Evolutionary conservation across 2,113 vertebrate species (phyloP), one percentile per base, ranked within the genome.

Genomic region (Sigmodon hispidus): DNA sequence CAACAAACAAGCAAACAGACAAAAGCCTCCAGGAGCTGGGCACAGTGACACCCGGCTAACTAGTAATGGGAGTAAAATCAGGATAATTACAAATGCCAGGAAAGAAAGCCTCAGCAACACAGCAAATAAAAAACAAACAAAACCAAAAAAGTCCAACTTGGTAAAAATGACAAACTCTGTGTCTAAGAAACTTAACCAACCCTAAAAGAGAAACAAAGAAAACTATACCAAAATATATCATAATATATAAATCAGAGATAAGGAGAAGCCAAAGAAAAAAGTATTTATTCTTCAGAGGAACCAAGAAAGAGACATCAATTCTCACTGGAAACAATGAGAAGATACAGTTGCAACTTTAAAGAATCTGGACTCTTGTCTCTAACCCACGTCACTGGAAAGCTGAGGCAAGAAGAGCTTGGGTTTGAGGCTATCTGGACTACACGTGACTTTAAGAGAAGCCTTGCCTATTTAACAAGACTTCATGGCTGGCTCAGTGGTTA

Each of bases 191-290:
- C 34, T 69, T 43, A 84, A 75, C 13, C 52, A 96, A 94, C 22
- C 89, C 72, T 11, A 88, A 95, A 80, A 70, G 40, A 4, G 4
- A 81, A n/a, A 80, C 45, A 57, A n/a, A n/a, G n/a, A 97, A 91
- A 92, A 90, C n/a, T 90, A 6, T 7, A 16, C 22, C 34, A 89
- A 95, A 67, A 73, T 36, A 93, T 12, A 88, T 31, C 50, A 88
- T 29, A 87, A 94, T 45, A 72, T 92, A 61, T 91, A 93, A 80
- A 43, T 4, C 24, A 94, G 1, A 36, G 40, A 88, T 83, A 13
- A 86, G 36, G 77, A 59, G 63, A n/a, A 88, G 77, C 3, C 4
- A 36, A 67, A 73, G 45, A 85, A 31, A 85, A 89, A 48, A 43
- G 48, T 63, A n/a, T n/a, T n/a, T 3, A 1, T 15, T 40, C 34